These are phyloP conservation scores for Colossoma macropomum DNA, from an alignment of 2,113 vertebrate species.

Conservation along the genomic window DNA sequence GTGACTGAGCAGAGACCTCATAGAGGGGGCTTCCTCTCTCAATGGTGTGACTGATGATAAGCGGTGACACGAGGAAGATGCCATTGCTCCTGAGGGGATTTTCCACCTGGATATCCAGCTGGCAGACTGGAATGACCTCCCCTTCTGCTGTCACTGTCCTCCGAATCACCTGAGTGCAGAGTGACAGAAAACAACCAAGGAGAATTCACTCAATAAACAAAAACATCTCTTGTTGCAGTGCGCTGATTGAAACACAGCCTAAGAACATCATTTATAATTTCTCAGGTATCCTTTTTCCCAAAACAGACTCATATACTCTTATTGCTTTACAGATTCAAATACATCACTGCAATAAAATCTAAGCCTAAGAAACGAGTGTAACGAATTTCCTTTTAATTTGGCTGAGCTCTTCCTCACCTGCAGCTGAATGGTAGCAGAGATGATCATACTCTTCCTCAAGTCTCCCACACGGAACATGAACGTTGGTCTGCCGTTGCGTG, in stretches of 20 bases:
- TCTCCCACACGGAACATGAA: slow-evolving; percentile 85
- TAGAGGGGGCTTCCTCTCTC: slow-evolving; percentile 82
- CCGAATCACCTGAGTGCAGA: slow-evolving; percentile 74
- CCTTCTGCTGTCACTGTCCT: slow-evolving; percentile 80
- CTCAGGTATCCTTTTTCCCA: too few relatives aligned
- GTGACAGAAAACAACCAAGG: not conserved
- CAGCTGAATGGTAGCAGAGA: slow-evolving; percentile 82
- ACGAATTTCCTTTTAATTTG: not conserved
- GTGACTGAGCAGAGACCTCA: slow-evolving; percentile 75
- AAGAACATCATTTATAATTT: too few relatives aligned
- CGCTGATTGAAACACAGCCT: too few relatives aligned
- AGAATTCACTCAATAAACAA: not conserved
- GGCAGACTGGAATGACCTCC: slow-evolving; percentile 81
- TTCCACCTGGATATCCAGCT: slow-evolving; percentile 86
- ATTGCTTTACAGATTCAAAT: too few relatives aligned
- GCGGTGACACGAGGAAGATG: slow-evolving; percentile 84
- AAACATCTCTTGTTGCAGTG: not conserved
- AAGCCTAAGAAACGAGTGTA: not conserved
- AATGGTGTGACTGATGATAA: slow-evolving; percentile 85
- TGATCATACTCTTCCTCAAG: slow-evolving; percentile 87
- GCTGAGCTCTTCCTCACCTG: slow-evolving; percentile 70
- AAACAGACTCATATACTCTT: too few relatives aligned
- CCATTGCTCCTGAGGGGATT: slow-evolving; percentile 84
- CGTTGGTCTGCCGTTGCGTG: slow-evolving; percentile 76
- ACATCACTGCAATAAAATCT: not conserved